Conservation (phyloP, 2,888 invertebrate genomes). For the Petrophora chlorosata region DNA sequence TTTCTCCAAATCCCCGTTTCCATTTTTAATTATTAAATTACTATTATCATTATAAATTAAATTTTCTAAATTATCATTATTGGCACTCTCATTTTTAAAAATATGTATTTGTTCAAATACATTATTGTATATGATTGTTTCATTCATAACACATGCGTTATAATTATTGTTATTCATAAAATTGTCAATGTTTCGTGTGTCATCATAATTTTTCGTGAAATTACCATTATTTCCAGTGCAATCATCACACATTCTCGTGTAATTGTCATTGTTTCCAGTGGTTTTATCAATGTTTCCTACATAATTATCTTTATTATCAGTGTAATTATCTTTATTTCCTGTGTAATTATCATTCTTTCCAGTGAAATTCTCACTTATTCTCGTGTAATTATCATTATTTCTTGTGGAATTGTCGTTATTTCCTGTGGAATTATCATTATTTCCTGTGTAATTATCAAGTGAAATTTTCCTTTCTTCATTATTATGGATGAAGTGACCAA, state of each 20-base stretch:
- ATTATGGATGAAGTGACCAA: conserved; percentile 8
- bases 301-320: background rate
- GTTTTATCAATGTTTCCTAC: background rate
- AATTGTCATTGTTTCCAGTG: background rate
- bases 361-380: background rate
- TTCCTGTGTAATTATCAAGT: too few relatives aligned
- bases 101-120: conserved; percentile 8
- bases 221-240: background rate
- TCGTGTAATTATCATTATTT: background rate
- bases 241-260: background rate
- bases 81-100: conserved; percentile 11
- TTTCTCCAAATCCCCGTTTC: conserved; percentile 18
- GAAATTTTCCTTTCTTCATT: background rate
- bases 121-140: conserved; percentile 19
- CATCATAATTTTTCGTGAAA: too few relatives aligned
- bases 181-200: background rate
- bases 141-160: conserved; percentile 8
- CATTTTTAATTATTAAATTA: conserved; percentile 25
- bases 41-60: conserved; percentile 24
- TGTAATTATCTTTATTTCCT: conserved; percentile 3
- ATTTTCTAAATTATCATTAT: conserved; percentile 17
- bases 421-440: conserved; percentile 2
- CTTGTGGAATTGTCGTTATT: background rate
- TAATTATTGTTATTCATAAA: background rate
- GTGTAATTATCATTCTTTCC: background rate